Evolutionary conservation across 2,797 vertebrate species (phyloP).

Genomic region (Erethizon dorsatum): DNA sequence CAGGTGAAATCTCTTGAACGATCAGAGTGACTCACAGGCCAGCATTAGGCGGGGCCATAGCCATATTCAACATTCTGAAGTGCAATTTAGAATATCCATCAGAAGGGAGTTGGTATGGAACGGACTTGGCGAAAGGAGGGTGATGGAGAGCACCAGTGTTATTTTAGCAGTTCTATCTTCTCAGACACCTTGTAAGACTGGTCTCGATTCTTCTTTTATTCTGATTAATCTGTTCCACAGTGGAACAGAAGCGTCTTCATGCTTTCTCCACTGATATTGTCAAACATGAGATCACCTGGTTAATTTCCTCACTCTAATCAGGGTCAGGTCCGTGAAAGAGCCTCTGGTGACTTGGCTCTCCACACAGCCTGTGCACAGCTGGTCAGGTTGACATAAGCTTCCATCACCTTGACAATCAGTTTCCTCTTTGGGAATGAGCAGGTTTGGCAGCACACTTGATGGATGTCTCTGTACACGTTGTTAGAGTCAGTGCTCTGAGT

Average conservation of each 20-base stretch:
- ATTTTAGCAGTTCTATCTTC: neutral
- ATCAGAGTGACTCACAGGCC: conserved; percentile 55
- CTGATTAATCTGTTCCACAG: neutral
- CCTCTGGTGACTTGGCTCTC: conserved; percentile 44
- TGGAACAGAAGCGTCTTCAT: neutral
- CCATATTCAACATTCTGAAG: conserved; percentile 45
- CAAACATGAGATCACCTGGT: neutral
- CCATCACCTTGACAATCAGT: conserved; percentile 62
- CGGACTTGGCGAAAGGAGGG: neutral
- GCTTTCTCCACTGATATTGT: neutral
- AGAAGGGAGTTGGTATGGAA: neutral
- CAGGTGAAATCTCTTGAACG: conserved; percentile 51
- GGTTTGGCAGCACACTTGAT: conserved; percentile 65
- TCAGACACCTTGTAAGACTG: neutral
- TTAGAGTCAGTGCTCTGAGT: conserved; percentile 63
- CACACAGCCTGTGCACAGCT: conserved; percentile 30
- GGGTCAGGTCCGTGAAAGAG: neutral
- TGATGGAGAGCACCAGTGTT: neutral
- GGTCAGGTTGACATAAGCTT: conserved; percentile 71
- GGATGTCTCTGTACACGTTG: conserved; percentile 22
- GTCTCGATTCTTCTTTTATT: neutral
- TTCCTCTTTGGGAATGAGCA: conserved; percentile 61
- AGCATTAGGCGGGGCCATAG: conserved; percentile 13
- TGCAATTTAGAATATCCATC: neutral
- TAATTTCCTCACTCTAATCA: conserved; percentile 18